Evolutionary conservation across 2,888 invertebrate genomes (phyloP), one percentile per base, ranked within the genome.

Genomic region (Timandra comae): DNA sequence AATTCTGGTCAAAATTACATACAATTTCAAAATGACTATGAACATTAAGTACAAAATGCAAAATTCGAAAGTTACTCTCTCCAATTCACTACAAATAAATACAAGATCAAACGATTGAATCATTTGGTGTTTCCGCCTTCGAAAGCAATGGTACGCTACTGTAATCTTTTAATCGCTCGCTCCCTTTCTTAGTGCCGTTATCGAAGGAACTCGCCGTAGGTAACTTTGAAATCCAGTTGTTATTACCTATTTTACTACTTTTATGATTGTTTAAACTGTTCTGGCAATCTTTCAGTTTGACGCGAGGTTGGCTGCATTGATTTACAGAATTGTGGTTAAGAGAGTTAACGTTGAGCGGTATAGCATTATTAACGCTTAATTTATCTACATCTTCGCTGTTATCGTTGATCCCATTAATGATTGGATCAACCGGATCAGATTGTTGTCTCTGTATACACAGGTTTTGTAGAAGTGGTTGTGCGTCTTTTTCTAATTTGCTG

Each of bases 161-260:
- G 34, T 81, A 86, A 54, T 86, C 86, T 54, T 84, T 81, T 30
- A 84, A 63, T 40, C 66, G 52, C 33, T 80, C 80, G 12, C 58
- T 69, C 6, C 55, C 62, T 48, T 76, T 84, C 43, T 65, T 78
- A 24, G 74, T 55, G 9, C 78, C 73, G 38, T 77, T 78, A 33
- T 86, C 86, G 31, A 86, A 85, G 21, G 85, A 85, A 46, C 78
- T 82, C 1, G 86, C 76, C 7, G 82, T 69, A 1, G 84, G 72
- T 35, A 85, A 45, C 40, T 82, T 84, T 1, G 82, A 67, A 43
- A 85, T 74, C 84, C 86, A 86, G 62, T 85, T 85, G 42, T 86
- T 86, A 61, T 85, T 86, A 42, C 82, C 86, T 54, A 78, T 61
- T 56, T 80, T 80, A 61, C 68, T 75, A 62, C 68, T 75, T 46